These are phyloP conservation scores for Oceanodroma leucorhoa DNA, from an alignment of 2,797 vertebrate species.

Conservation along the genomic window DNA sequence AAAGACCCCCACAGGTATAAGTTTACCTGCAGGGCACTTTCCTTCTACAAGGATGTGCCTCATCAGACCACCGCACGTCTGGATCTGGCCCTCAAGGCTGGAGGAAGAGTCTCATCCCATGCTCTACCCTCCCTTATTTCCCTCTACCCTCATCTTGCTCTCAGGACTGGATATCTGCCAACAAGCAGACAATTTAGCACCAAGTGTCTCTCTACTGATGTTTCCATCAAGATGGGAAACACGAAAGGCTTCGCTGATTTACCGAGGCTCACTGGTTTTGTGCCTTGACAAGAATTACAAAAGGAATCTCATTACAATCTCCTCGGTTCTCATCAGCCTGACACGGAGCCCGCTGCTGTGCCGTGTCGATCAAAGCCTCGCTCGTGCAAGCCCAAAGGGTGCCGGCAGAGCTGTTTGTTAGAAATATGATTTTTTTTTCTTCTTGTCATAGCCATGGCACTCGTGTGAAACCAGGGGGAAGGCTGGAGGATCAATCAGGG, in stretches of 20 bases:
- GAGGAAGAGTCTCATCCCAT: neutral
- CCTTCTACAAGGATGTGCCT: neutral
- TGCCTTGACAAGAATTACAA: neutral
- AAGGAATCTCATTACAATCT: slow-evolving; percentile 3
- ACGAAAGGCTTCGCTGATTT: neutral
- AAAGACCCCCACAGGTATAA: neutral
- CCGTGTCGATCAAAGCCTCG: neutral
- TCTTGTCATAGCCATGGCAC: neutral
- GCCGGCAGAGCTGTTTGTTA: neutral
- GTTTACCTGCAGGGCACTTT: neutral
- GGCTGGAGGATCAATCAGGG: neutral
- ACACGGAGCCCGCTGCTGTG: neutral
- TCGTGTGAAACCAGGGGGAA: neutral
- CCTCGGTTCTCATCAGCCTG: neutral
- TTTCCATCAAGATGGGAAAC: neutral
- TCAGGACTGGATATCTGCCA: neutral
- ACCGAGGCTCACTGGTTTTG: neutral
- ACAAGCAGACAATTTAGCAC: neutral
- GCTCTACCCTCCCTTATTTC: neutral
- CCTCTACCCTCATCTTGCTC: neutral
- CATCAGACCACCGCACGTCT: fast-evolving
- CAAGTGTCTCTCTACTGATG: neutral
- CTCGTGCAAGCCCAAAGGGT: neutral
- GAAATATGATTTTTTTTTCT: neutral
- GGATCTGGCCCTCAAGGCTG: neutral